Evolutionary conservation across 2,888 invertebrate species (phyloP).

Genomic region (Clunio marinus): DNA sequence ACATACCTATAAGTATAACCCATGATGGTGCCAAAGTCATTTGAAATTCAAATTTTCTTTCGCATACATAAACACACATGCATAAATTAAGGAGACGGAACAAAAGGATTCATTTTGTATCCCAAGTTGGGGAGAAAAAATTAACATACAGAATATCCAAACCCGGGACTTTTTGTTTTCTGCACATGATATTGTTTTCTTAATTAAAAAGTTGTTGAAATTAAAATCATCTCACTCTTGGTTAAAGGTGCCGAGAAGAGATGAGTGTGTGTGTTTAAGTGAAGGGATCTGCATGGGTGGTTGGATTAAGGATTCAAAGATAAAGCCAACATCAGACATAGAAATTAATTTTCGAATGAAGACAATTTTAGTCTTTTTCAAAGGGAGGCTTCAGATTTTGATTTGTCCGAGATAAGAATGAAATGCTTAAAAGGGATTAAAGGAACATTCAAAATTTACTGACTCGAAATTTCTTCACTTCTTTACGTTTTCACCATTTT

Average conservation of each 20-base stretch:
- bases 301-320: not conserved
- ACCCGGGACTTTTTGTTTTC: not conserved
- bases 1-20: not conserved
- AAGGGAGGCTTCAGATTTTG: too few relatives aligned
- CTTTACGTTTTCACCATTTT: too few relatives aligned
- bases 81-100: conserved; percentile 35
- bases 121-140: not conserved
- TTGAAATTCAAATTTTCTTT: conserved; percentile 36
- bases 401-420: too few relatives aligned
- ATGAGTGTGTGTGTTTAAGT: not conserved
- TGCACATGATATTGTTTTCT: conserved; percentile 29
- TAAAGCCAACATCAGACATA: not conserved
- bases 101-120: conserved; percentile 28
- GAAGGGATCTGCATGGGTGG: not conserved
- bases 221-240: conserved; percentile 15
- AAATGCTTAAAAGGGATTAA: too few relatives aligned
- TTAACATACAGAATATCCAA: not conserved
- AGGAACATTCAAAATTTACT: too few relatives aligned
- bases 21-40: conserved; percentile 23
- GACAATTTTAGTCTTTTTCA: not conserved
- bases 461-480: too few relatives aligned
- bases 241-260: too few relatives aligned
- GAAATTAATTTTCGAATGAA: not conserved
- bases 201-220: conserved; percentile 39
- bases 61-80: conserved; percentile 22